Evolutionary conservation across 1,140 invertebrate genomes (phyloP).

Genomic region (Lethocerus indicus): DNA sequence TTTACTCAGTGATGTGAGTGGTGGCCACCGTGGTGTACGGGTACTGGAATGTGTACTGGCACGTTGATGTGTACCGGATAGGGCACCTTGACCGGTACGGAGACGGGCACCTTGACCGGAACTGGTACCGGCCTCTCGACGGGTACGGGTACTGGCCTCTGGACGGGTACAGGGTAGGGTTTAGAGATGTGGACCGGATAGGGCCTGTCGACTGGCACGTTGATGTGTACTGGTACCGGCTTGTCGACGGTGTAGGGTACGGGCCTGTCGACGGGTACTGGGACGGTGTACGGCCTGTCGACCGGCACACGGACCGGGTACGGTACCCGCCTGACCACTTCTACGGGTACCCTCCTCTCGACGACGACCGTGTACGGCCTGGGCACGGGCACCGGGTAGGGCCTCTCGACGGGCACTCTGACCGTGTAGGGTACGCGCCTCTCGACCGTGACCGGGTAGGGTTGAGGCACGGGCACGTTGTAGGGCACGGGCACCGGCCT

Average conservation of each 20-base stretch:
- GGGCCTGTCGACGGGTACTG: constrained; percentile 4
- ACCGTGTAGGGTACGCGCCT: constrained; percentile 5
- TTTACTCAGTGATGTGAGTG: too few species aligned
- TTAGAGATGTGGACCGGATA: constrained; percentile 5
- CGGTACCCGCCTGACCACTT: constrained; percentile 2
- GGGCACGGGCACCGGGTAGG: constrained; percentile 2
- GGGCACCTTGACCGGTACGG: constrained; percentile 3
- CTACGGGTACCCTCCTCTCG: constrained; percentile 2
- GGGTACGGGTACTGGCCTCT: constrained; percentile 6
- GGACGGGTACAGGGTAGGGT: constrained; percentile 8
- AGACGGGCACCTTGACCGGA: constrained; percentile 1
- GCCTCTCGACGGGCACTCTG: background rate
- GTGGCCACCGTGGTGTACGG: too few species aligned
- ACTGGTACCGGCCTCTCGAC: constrained; percentile 6
- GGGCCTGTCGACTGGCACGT: constrained; percentile 9
- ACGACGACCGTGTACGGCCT: constrained; percentile 1
- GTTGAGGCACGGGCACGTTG: constrained; percentile 7
- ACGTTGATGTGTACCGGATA: background rate
- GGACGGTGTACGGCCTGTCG: constrained; percentile 7
- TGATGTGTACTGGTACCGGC: constrained; percentile 6
- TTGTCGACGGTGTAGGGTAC: constrained; percentile 1
- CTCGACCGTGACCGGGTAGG: constrained; percentile 3
- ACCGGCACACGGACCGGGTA: constrained; percentile 2
- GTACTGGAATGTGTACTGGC: background rate
- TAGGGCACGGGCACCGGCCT: constrained; percentile 5